phyloP scores from a whole-genome alignment of 2,888 invertebrate species.

The Melinopterus prodromus region DNA sequence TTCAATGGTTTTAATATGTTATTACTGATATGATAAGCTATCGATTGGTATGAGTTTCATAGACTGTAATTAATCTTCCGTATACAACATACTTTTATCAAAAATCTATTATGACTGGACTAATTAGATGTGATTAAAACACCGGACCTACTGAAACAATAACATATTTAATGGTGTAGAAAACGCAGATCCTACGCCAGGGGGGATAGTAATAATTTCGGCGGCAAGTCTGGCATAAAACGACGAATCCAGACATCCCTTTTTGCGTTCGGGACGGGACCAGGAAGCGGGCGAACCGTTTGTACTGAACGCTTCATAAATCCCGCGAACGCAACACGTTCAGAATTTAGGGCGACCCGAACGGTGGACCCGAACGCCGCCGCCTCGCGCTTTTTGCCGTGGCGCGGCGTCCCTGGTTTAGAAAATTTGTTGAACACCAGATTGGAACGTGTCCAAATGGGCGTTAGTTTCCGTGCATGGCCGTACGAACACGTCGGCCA shows the following conservation, averaged over 20 bases:
- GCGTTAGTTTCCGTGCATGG: conserved; percentile 9
- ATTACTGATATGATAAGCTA: no score
- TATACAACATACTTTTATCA: no score
- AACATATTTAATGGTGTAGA: no score
- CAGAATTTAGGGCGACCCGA: conserved; percentile 21
- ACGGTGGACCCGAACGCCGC: not conserved
- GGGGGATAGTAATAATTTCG: not conserved
- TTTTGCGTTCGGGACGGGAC: not conserved
- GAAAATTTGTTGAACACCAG: conserved; percentile 22
- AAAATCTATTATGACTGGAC: no score
- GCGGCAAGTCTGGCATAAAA: not conserved
- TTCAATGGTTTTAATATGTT: no score
- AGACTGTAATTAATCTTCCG: no score
- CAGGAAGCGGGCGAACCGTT: not conserved
- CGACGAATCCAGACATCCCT: not conserved
- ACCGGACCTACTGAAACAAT: no score
- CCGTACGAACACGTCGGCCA: conserved; percentile 13
- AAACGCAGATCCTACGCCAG: no score
- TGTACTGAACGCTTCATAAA: conserved; percentile 18
- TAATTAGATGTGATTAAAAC: no score
- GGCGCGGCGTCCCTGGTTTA: not conserved
- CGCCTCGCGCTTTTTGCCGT: not conserved
- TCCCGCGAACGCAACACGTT: conserved; percentile 23
- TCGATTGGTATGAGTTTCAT: no score
- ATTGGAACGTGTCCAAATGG: conserved; percentile 26